phyloP scores from a whole-genome alignment of 2,797 vertebrate species.

The Pseudomugil gertrudae region DNA sequence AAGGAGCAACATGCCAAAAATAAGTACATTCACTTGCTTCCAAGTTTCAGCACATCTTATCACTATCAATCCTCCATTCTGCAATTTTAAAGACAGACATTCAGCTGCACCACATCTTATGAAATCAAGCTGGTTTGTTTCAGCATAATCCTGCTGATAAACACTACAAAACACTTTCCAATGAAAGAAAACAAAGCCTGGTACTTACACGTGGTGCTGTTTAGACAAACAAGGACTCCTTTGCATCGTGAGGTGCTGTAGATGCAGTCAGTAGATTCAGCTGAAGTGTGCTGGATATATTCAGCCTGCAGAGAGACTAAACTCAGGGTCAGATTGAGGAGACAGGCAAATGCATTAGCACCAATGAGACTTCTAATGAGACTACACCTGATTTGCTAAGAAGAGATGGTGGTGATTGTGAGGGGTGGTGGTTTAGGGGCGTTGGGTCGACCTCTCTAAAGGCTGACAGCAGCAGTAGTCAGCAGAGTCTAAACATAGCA shows the following conservation, averaged over 20 bases:
- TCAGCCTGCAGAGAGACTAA: constrained; percentile 10
- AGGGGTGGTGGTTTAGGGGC: background rate
- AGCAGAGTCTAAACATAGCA: constrained; percentile 66
- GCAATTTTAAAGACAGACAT: background rate
- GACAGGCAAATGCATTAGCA: constrained; percentile 4
- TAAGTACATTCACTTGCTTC: background rate
- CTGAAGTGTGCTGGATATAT: background rate
- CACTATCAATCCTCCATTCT: background rate
- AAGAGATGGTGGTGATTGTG: background rate
- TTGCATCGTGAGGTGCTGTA: constrained; percentile 39
- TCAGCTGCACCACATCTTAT: background rate
- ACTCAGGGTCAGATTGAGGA: background rate
- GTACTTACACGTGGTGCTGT: constrained; percentile 54
- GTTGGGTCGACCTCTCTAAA: constrained; percentile 12
- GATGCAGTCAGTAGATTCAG: constrained; percentile 9
- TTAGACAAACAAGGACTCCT: constrained; percentile 19
- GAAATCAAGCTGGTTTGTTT: background rate
- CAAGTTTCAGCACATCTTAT: background rate
- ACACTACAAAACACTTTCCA: background rate
- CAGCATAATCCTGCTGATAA: background rate
- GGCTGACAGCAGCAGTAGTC: constrained; percentile 35
- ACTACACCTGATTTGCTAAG: constrained; percentile 29
- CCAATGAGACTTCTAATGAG: constrained; percentile 12
- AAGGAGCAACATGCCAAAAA: background rate
- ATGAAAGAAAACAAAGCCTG: background rate